Evolutionary conservation across 2,888 invertebrate genomes (phyloP).

Genomic region (Cephalotes varians): DNA sequence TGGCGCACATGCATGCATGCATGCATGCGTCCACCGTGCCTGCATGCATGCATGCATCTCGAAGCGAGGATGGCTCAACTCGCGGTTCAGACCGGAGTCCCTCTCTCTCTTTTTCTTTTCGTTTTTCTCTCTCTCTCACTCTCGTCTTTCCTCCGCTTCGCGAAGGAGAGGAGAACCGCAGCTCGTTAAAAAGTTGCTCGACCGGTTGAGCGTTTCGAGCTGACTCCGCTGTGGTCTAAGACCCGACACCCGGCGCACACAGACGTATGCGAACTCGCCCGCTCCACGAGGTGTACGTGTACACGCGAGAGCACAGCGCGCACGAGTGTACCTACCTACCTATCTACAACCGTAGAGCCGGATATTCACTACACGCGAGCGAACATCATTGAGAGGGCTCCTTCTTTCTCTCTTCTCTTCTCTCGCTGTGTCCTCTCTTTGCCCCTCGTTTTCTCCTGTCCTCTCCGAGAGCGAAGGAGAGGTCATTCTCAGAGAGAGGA

Average conservation of each 20-base stretch:
- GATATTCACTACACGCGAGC: constrained; percentile 79
- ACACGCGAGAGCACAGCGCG: constrained; percentile 44
- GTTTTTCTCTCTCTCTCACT: constrained; percentile 56
- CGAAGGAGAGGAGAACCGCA: constrained; percentile 75
- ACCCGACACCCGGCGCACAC: constrained; percentile 82
- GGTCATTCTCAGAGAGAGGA: background rate
- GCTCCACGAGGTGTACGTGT: constrained; percentile 47
- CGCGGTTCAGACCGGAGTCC: constrained; percentile 79
- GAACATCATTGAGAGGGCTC: constrained; percentile 75
- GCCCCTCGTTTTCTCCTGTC: constrained; percentile 19
- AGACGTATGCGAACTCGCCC: constrained; percentile 40
- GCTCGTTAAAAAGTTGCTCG: constrained; percentile 86
- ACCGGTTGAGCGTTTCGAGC: constrained; percentile 84
- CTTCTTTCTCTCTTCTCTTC: constrained; percentile 49
- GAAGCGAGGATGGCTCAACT: constrained; percentile 84
- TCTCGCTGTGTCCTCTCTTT: constrained; percentile 30
- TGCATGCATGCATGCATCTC: constrained; percentile 80
- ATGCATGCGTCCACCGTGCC: constrained; percentile 62
- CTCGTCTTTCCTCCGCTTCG: constrained; percentile 78
- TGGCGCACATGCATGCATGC: constrained; percentile 79
- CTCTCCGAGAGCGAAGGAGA: background rate
- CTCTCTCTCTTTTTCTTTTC: constrained; percentile 64
- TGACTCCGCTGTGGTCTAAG: constrained; percentile 84
- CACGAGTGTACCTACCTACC: constrained; percentile 41
- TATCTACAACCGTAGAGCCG: constrained; percentile 63